A percentile compares a stretch with the other conserved stretches of the same genome.
Conservation (phyloP, 2,797 vertebrate species). For the Channa striata region DNA sequence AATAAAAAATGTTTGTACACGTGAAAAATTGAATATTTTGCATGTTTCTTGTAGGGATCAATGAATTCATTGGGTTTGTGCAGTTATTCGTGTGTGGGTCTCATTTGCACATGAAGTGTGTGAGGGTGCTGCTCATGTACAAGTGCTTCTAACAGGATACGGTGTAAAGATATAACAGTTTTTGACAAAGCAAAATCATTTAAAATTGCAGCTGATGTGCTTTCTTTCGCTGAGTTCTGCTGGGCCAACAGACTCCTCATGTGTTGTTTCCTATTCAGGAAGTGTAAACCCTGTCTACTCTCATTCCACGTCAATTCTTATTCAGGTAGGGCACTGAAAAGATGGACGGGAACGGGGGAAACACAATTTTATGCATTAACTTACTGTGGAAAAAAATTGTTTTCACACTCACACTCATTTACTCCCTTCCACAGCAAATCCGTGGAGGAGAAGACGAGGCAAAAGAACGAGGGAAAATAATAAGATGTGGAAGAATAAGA, state of each 20-base stretch:
- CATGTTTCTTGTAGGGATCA: not conserved
- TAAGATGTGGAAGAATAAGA: constrained; percentile 53
- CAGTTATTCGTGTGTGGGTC: not conserved
- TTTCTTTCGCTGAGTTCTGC: constrained; percentile 65
- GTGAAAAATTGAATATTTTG: constrained; percentile 34
- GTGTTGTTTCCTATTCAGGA: constrained; percentile 64
- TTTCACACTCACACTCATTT: constrained; percentile 60
- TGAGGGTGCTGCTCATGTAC: constrained; percentile 18
- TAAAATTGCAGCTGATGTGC: constrained; percentile 63
- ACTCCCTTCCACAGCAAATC: constrained; percentile 45
- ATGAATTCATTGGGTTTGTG: constrained; percentile 4
- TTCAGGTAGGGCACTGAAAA: constrained; percentile 44
- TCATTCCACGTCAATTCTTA: constrained; percentile 54
- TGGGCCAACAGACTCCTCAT: constrained; percentile 66
- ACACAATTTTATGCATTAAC: constrained; percentile 53
- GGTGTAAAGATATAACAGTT: constrained; percentile 64
- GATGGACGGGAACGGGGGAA: constrained; percentile 28
- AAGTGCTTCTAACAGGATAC: constrained; percentile 36
- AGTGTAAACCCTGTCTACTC: constrained; percentile 57
- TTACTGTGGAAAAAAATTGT: constrained; percentile 26
- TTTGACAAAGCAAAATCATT: constrained; percentile 71
- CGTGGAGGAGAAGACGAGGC: constrained; percentile 33
- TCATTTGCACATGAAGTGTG: constrained; percentile 35
- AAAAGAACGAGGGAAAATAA: constrained; percentile 38
- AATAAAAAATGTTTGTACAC: constrained; percentile 29